Percentiles rank a stretch among this genome's conserved stretches.
phyloP scores from a whole-genome alignment of 2,888 invertebrate genomes.

The Baronia brevicornis region DNA sequence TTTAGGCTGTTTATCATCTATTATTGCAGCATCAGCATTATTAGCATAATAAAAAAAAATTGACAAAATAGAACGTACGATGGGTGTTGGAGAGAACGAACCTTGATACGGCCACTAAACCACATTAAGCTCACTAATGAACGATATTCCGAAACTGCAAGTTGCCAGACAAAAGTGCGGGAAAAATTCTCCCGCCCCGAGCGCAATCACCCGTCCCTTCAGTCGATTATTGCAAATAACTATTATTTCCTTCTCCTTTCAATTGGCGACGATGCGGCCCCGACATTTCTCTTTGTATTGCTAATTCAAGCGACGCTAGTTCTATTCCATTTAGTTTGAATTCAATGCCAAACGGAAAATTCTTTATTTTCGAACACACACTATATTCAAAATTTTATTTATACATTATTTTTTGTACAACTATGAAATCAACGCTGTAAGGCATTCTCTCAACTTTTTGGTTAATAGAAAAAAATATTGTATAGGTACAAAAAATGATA shows the following conservation, averaged over 20 bases:
- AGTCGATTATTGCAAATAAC: slow-evolving; percentile 67
- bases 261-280: slow-evolving; percentile 52
- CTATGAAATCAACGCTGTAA: too few relatives aligned
- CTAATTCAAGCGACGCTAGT: slow-evolving; percentile 61
- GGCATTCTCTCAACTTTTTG: too few relatives aligned
- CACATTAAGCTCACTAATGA: slow-evolving; percentile 25
- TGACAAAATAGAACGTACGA: too few relatives aligned
- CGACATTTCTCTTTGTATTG: slow-evolving; percentile 44
- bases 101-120: slow-evolving; percentile 12
- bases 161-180: slow-evolving; percentile 43
- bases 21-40: background rate
- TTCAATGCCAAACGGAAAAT: slow-evolving; percentile 3
- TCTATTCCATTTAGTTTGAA: slow-evolving; percentile 38
- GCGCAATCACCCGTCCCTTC: slow-evolving; percentile 72
- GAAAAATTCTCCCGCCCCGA: slow-evolving; percentile 49
- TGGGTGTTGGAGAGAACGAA: background rate
- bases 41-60: background rate
- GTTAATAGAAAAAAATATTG: too few relatives aligned
- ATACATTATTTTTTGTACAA: too few relatives aligned
- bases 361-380: too few relatives aligned
- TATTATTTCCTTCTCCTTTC: slow-evolving; percentile 64
- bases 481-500: too few relatives aligned
- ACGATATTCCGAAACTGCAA: slow-evolving; percentile 32
- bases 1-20: slow-evolving; percentile 10
- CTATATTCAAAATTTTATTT: too few relatives aligned